A percentile compares a stretch with the other conserved stretches of the same genome.
These are phyloP conservation scores for Eufriesea mexicana DNA, from an alignment of 1,140 invertebrate species.

Conservation along the genomic window DNA sequence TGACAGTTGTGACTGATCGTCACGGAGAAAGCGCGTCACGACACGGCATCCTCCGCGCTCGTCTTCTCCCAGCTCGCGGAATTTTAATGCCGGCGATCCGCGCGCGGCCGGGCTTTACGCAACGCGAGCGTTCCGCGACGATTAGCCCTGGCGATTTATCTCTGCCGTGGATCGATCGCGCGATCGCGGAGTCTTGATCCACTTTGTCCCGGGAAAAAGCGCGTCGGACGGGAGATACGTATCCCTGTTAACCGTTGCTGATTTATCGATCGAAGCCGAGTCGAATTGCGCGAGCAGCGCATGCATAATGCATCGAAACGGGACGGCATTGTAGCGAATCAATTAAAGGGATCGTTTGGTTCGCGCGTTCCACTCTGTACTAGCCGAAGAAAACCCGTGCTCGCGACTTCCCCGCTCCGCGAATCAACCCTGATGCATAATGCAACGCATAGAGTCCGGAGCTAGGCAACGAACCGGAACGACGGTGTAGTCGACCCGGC, in stretches of 20 bases:
- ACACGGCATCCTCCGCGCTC: no score
- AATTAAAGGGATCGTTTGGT: constrained; percentile 8
- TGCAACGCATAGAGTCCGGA: not conserved
- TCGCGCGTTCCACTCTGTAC: not conserved
- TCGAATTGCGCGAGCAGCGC: not conserved
- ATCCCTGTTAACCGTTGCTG: constrained; percentile 22
- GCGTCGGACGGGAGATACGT: not conserved
- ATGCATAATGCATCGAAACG: constrained; percentile 29
- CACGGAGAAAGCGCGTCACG: not conserved
- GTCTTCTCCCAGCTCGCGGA: not conserved
- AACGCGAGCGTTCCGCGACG: not conserved
- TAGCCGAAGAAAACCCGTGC: not conserved
- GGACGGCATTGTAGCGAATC: constrained; percentile 22
- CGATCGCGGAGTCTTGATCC: constrained; percentile 44
- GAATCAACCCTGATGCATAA: constrained; percentile 39
- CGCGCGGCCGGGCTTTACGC: not conserved
- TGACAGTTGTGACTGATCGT: constrained; percentile 28
- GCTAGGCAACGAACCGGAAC: constrained; percentile 5
- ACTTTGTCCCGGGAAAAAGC: constrained; percentile 23
- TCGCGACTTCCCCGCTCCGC: not conserved
- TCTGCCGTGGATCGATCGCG: not conserved
- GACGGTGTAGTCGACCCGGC: not conserved
- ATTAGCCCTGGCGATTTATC: not conserved
- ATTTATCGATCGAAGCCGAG: constrained; percentile 45
- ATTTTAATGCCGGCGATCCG: not conserved